Conservation (phyloP, 2,797 vertebrate species). For the Urosaurus nigricauda region DNA sequence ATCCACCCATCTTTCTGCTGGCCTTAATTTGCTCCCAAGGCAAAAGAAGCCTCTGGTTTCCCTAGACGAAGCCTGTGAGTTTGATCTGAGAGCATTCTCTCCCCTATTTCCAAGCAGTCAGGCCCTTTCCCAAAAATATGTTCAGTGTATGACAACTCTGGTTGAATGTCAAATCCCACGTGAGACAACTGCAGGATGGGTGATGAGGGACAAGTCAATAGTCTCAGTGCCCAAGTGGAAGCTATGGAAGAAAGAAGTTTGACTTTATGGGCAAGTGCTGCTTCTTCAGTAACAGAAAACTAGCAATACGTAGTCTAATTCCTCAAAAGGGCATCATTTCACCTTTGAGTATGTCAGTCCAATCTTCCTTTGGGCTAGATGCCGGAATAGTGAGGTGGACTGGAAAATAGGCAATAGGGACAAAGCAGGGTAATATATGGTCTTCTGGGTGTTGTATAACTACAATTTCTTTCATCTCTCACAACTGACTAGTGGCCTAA, state of each 20-base stretch:
- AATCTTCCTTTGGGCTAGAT: too few relatives aligned
- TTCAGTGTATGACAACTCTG: background rate
- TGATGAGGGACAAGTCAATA: background rate
- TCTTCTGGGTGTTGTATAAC: background rate
- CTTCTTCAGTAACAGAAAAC: background rate
- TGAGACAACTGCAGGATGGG: background rate
- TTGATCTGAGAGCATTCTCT: background rate
- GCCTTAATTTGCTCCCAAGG: background rate
- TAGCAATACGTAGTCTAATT: background rate
- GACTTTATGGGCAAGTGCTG: background rate
- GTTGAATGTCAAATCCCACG: background rate
- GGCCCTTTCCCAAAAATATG: background rate
- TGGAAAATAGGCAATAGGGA: background rate
- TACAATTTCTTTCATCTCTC: background rate
- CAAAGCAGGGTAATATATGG: background rate
- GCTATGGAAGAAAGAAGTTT: background rate
- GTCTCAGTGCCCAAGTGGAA: background rate
- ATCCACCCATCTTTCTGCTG: background rate
- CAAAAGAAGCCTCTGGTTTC: background rate
- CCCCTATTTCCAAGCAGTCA: background rate
- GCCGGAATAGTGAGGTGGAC: background rate
- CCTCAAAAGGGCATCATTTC: background rate
- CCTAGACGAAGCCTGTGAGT: background rate
- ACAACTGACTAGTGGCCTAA: background rate
- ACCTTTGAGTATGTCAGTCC: background rate